These are phyloP conservation scores for Nineta flava DNA, from an alignment of 2,888 invertebrate species.

Conservation along the genomic window DNA sequence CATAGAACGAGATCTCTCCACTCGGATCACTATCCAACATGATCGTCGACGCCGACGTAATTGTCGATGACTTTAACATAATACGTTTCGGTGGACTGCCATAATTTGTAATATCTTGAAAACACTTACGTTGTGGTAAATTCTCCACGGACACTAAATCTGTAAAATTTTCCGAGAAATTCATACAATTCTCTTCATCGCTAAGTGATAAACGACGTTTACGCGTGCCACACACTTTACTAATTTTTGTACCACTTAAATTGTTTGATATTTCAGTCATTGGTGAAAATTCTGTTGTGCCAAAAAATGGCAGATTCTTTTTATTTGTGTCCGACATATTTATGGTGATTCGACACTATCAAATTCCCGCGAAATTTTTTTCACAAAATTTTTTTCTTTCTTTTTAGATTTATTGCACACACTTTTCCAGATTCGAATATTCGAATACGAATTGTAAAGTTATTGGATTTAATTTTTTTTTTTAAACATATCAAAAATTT, in stretches of 20 bases:
- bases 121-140: not conserved
- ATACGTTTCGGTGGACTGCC: not conserved
- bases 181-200: not conserved
- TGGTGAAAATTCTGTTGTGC: conserved; percentile 3
- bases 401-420: too few relatives aligned
- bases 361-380: not conserved
- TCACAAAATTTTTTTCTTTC: not conserved
- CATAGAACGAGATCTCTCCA: conserved; percentile 25
- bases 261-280: conserved; percentile 8
- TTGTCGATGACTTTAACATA: not conserved
- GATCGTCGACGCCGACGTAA: not conserved
- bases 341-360: too few relatives aligned
- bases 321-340: not conserved
- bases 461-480: too few relatives aligned
- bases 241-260: conserved; percentile 4
- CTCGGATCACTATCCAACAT: conserved; percentile 17
- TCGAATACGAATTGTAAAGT: too few relatives aligned
- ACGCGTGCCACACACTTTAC: not conserved
- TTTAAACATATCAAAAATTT: too few relatives aligned
- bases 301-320: not conserved
- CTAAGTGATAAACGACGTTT: conserved; percentile 3
- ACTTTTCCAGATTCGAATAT: too few relatives aligned
- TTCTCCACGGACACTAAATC: not conserved
- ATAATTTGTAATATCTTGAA: conserved; percentile 5
- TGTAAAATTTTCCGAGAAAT: not conserved